Evolutionary conservation across 2,888 invertebrate genomes (phyloP), one percentile per base, ranked within the genome.

Genomic region (Metacarcinus magister): DNA sequence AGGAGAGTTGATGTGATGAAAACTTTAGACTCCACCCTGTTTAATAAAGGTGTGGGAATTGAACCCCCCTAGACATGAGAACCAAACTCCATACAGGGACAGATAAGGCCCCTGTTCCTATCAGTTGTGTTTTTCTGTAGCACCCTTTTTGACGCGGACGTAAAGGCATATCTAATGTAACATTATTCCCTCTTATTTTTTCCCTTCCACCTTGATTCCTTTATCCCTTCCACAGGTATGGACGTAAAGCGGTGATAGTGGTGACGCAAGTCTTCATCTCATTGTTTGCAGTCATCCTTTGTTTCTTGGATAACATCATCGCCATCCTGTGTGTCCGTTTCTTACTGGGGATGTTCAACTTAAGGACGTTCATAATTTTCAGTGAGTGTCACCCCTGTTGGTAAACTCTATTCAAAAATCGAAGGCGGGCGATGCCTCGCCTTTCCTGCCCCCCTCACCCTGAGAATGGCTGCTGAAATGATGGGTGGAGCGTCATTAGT

Each of bases 231-330:
- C n/a, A 48, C 46, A 95, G 95, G 93, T 95, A 93, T 54, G 95
- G 95, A 0, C 95, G 95, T 32, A 82, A 75, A 43, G 44, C 48
- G 43, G 95, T 95, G 39, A 92, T 92, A 39, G 48, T 95, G 91
- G 44, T 46, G 23, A 46, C 91, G 1, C 91, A 92, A 39, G 46
- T 92, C 28, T n/a, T 8, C 19, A 28, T 32, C 10, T 0, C n/a
- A 44, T 0, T 92, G n/a, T 32, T 48, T 19, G 28, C 91, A 16
- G 7, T 46, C n/a, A n/a, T n/a, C 46, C 13, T 46, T 39, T 13
- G 13, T 60, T 60, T 93, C 39, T 32, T 93, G 16, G 13, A 10
- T 46, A 92, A 44, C 46, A 16, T 92, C 23, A 13, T 92, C 46
- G 91, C 91, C 46, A 92, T 92, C 60, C 60, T 67, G 23, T 13